Evolutionary conservation across 2,797 vertebrate species (phyloP).

Genomic region (Cyclura pinguis): DNA sequence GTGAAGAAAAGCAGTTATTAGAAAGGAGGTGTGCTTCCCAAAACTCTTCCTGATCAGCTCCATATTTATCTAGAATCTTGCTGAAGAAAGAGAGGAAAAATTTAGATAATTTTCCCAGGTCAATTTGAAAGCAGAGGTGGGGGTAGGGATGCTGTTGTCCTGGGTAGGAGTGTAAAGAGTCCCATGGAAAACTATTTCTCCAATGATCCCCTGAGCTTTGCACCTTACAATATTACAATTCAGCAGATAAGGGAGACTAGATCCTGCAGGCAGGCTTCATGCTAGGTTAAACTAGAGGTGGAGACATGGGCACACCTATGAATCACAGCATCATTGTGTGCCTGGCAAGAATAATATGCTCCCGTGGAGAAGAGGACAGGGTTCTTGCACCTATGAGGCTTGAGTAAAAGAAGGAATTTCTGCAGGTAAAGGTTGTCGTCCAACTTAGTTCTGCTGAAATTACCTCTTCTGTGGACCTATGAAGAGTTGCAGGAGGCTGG

Average conservation of each 20-base stretch:
- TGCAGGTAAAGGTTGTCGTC: too few species aligned
- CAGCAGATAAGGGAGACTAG: neutral
- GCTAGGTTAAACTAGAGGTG: too few species aligned
- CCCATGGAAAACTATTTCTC: neutral
- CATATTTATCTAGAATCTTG: neutral
- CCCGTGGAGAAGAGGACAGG: too few species aligned
- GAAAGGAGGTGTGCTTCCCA: neutral
- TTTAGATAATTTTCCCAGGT: neutral
- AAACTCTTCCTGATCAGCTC: neutral
- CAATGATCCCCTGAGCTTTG: neutral
- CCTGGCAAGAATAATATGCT: too few species aligned
- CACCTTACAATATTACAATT: neutral
- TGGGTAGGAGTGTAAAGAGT: neutral
- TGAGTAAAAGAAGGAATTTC: too few species aligned
- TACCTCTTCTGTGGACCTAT: too few species aligned
- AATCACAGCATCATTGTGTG: too few species aligned
- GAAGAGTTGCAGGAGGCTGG: too few species aligned
- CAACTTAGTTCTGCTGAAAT: too few species aligned
- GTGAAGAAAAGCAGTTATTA: neutral
- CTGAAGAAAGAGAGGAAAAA: neutral
- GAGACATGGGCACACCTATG: too few species aligned
- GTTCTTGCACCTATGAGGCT: too few species aligned
- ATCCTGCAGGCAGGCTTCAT: too few species aligned
- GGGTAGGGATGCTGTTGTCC: neutral
- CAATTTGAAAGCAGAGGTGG: neutral